A percentile compares a stretch with the other conserved stretches of the same genome.
phyloP scores from a whole-genome alignment of 2,797 vertebrate genomes.

The Eutrigla gurnardus region DNA sequence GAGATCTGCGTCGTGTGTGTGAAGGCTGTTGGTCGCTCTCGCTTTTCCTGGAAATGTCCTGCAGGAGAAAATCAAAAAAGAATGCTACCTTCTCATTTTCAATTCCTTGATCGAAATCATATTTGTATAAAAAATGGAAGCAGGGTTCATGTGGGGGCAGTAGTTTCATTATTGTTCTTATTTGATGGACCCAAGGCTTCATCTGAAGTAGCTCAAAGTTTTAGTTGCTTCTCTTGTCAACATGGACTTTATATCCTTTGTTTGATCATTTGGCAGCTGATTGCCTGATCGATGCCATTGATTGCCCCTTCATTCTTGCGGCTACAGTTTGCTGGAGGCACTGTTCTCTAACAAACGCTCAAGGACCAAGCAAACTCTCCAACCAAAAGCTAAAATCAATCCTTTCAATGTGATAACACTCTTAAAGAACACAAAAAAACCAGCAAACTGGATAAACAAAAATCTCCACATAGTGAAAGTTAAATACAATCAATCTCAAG shows the following conservation, averaged over 20 bases:
- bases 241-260: conserved; percentile 15
- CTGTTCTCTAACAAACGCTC: conserved; percentile 22
- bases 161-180: background rate
- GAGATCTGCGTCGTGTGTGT: conserved; percentile 4
- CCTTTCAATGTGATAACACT: conserved; percentile 21
- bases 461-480: conserved; percentile 9
- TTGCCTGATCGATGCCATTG: conserved; percentile 32
- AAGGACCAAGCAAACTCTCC: conserved; percentile 11
- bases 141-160: conserved; percentile 1
- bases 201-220: conserved; percentile 15
- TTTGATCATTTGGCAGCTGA: conserved; percentile 24
- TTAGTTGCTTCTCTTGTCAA: conserved; percentile 1
- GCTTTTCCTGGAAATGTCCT: conserved; percentile 18
- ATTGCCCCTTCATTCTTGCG: conserved; percentile 33
- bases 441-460: conserved; percentile 15
- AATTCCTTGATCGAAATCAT: conserved; percentile 9
- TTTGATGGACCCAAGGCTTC: background rate
- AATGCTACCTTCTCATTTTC: conserved; percentile 19
- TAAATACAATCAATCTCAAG: conserved; percentile 11
- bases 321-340: conserved; percentile 20
- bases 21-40: conserved; percentile 2
- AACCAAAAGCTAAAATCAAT: conserved; percentile 37
- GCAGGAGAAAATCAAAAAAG: conserved; percentile 21
- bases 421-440: conserved; percentile 11
- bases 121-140: conserved; percentile 4